Percentiles rank a stretch among this genome's conserved stretches.
These are phyloP conservation scores for Prunella strophiata DNA, from an alignment of 2,797 vertebrate species.

Conservation along the genomic window DNA sequence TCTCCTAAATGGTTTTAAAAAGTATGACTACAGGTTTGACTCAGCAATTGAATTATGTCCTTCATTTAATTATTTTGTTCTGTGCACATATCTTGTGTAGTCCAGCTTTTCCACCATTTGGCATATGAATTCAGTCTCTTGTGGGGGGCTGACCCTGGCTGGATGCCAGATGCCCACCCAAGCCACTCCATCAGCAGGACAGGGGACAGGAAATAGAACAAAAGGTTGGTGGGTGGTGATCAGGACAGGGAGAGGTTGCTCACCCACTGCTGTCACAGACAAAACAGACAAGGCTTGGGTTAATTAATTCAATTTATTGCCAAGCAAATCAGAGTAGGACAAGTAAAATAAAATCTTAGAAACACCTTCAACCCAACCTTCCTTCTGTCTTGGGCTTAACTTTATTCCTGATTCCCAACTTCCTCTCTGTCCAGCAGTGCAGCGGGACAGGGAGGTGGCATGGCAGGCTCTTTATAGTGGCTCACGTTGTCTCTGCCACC, in stretches of 20 bases:
- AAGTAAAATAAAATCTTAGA: neutral
- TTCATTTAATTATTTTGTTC: neutral
- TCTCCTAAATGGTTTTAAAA: neutral
- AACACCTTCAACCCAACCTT: neutral
- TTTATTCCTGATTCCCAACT: neutral
- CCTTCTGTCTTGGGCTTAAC: neutral
- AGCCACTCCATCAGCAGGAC: neutral
- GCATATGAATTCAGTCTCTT: neutral
- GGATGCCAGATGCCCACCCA: neutral
- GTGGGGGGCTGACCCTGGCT: neutral
- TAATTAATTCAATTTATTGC: neutral
- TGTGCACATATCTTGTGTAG: neutral
- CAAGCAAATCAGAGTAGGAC: neutral
- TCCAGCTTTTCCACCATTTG: neutral
- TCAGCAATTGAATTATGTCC: neutral
- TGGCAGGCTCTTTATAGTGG: neutral
- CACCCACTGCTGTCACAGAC: neutral
- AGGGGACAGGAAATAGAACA: neutral
- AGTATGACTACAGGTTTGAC: neutral
- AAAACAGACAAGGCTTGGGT: neutral
- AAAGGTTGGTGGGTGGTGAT: neutral
- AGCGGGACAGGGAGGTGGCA: neutral
- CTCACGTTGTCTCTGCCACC: accelerated
- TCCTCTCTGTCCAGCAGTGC: accelerated
- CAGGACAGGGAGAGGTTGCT: neutral